Evolutionary conservation across 2,797 vertebrate genomes (phyloP), one percentile per base, ranked within the genome.

Genomic region (Molossus alvarezi): DNA sequence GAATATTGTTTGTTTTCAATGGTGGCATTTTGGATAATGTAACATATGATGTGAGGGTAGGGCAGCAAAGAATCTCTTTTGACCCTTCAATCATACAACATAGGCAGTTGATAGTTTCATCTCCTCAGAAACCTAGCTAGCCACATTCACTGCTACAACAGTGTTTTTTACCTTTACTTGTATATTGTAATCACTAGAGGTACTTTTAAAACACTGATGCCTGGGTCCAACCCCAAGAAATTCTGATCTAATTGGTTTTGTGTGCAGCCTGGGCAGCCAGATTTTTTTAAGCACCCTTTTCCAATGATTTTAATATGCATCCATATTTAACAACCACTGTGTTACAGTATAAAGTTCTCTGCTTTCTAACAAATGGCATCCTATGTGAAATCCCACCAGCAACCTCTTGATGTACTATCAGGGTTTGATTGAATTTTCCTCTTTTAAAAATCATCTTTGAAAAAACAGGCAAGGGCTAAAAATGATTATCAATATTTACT

Each of bases 391-490:
- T 65, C 29, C 5, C 62, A 77, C 25, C 1, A 64, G 15, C 57
- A 77, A 82, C 15, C 48, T 83, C 37, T 15, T 58, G 29, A 58
- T 37, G 6, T 69, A 81, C 75, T 80, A 73, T 81, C 45, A 94
- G 45, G 29, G 12, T 81, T 89, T 64, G 45, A 72, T 17, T 76
- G 17, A 17, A 88, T 85, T 80, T 93, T 75, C 5, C 15, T 88
- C 27, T 79, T 85, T 91, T 10, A 80, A 73, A 81, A 87, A 71
- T 71, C 80, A 89, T 55, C 55, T 94, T 84, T 37, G 62, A 37
- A 37, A 37, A 51, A 83, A 41, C 7, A 94, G 6, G 21, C 72
- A 51, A 94, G 48, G 15, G 58, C 17, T 81, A 71, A 81, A 90
- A 86, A 48, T 86, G 23, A 60, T 81, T 18, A 82, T 64, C 6